These are phyloP conservation scores for Argentina silus DNA, from an alignment of 2,797 vertebrate genomes.

Conservation along the genomic window DNA sequence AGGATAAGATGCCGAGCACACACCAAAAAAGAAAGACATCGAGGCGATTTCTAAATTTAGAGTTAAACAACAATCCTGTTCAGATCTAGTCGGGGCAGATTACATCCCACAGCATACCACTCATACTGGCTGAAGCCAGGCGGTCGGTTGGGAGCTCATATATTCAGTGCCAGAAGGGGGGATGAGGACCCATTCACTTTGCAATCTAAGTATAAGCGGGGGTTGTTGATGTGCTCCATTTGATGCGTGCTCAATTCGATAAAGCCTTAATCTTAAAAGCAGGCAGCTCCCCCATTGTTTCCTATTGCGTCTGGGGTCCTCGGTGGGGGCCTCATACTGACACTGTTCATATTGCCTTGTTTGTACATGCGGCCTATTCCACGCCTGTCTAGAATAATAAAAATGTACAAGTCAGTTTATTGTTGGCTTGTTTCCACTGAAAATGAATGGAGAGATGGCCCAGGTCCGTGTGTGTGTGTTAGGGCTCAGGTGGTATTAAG, in stretches of 20 bases:
- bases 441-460: slow-evolving; percentile 62
- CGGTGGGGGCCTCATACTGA: slow-evolving; percentile 52
- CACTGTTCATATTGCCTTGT: slow-evolving; percentile 71
- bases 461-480: slow-evolving; percentile 19
- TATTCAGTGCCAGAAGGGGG: slow-evolving; percentile 52
- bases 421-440: slow-evolving; percentile 66
- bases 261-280: slow-evolving; percentile 71
- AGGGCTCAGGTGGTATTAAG: slow-evolving; percentile 70
- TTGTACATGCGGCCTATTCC: slow-evolving; percentile 68
- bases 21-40: slow-evolving; percentile 40
- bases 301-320: slow-evolving; percentile 60
- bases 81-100: slow-evolving; percentile 48
- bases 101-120: slow-evolving; percentile 44
- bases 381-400: slow-evolving; percentile 76
- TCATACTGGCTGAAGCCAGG: slow-evolving; percentile 54
- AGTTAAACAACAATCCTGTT: slow-evolving; percentile 50
- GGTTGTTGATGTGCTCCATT: slow-evolving; percentile 55
- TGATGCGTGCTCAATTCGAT: slow-evolving; percentile 69
- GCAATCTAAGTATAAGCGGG: slow-evolving; percentile 47
- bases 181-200: slow-evolving; percentile 59
- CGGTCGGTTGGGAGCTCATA: slow-evolving; percentile 43
- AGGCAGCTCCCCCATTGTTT: slow-evolving; percentile 60
- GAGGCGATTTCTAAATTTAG: slow-evolving; percentile 23
- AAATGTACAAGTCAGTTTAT: slow-evolving; percentile 72
- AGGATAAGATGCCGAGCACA: slow-evolving; percentile 23